Percentiles rank a stretch among this genome's conserved stretches.
Evolutionary conservation across 2,888 invertebrate genomes (phyloP).

Genomic region (Gortyna flavago): DNA sequence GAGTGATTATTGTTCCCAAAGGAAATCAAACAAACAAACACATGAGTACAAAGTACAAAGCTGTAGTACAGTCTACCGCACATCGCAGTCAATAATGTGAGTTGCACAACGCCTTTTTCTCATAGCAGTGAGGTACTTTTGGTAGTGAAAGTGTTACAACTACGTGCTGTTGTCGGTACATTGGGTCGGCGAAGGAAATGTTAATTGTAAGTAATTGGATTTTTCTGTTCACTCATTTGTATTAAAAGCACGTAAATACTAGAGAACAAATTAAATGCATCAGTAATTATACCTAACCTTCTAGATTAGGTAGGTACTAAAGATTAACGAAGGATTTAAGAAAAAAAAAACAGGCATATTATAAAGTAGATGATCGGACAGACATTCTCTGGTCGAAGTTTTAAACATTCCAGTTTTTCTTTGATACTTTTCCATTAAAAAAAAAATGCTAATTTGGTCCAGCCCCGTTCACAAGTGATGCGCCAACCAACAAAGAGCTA

Average conservation of each 20-base stretch:
- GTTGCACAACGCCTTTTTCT: background rate
- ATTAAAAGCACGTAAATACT: slow-evolving; percentile 17
- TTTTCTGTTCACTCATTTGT: slow-evolving; percentile 24
- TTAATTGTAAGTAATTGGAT: slow-evolving; percentile 31
- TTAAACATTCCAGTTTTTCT: too few relatives aligned
- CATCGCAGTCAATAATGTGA: background rate
- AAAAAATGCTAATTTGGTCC: too few relatives aligned
- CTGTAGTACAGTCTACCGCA: background rate
- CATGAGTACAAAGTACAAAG: background rate
- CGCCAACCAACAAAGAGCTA: too few relatives aligned
- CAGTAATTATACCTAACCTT: background rate
- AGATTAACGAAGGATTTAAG: slow-evolving; percentile 1
- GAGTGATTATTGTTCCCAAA: slow-evolving; percentile 11
- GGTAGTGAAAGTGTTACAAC: background rate
- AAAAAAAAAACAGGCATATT: background rate
- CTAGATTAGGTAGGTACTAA: background rate
- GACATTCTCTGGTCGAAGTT: too few relatives aligned
- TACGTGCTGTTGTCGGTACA: background rate
- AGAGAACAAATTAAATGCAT: slow-evolving; percentile 16
- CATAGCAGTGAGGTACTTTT: background rate
- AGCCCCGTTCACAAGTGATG: too few relatives aligned
- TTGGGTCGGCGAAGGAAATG: background rate
- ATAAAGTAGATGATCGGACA: too few relatives aligned
- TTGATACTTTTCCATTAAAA: too few relatives aligned
- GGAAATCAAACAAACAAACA: slow-evolving; percentile 13